Conservation (phyloP, 1,140 invertebrate species). For the Augochlora pura region DNA sequence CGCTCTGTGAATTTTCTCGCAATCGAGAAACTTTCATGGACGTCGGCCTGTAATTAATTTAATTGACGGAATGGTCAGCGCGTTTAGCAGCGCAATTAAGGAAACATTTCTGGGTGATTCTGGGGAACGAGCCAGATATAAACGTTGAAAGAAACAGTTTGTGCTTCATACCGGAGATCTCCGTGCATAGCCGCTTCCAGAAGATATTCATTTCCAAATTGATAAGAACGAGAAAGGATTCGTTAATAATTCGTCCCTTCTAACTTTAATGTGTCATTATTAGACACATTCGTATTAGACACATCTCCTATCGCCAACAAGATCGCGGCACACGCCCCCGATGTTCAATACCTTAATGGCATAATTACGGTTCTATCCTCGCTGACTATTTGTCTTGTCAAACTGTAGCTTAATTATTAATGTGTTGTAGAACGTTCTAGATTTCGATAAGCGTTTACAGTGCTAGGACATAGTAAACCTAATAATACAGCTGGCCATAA, state of each 20-base stretch:
- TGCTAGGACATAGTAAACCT: neutral
- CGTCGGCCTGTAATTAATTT: slow-evolving; percentile 56
- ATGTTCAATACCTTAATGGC: slow-evolving; percentile 1
- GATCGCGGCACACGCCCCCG: slow-evolving; percentile 32
- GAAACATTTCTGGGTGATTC: slow-evolving; percentile 9
- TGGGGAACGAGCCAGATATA: neutral
- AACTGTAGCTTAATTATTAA: neutral
- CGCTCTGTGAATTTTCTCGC: slow-evolving; percentile 44
- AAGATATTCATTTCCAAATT: too few relatives aligned
- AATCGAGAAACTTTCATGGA: slow-evolving; percentile 52
- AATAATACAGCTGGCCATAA: neutral
- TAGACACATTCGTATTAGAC: too few relatives aligned
- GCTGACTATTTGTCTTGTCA: neutral
- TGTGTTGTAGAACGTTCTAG: neutral
- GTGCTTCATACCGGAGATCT: neutral
- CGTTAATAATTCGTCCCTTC: too few relatives aligned
- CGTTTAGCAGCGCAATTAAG: slow-evolving; percentile 25
- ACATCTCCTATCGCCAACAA: neutral
- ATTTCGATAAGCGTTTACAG: neutral
- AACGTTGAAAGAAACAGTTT: neutral
- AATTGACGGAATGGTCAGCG: slow-evolving; percentile 51
- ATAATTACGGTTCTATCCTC: slow-evolving; percentile 41
- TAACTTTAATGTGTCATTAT: too few relatives aligned
- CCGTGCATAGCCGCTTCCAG: too few relatives aligned
- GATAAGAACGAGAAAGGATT: too few relatives aligned